phyloP scores from a whole-genome alignment of 2,797 vertebrate genomes.

The Rhinichthys osculus region DNA sequence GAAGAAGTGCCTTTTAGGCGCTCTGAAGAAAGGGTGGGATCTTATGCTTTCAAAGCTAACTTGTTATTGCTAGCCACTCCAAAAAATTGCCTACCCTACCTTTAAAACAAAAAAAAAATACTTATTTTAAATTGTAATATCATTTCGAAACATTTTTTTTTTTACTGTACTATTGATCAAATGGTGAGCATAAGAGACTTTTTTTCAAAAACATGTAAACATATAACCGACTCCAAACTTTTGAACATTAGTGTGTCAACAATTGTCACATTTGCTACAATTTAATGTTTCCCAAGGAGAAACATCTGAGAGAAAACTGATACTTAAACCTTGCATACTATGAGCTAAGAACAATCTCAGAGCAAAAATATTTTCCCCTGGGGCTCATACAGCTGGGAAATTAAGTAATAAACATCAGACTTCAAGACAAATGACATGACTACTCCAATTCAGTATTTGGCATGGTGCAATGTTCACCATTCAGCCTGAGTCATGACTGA shows the following conservation, averaged over 20 bases:
- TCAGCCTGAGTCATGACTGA: conserved; percentile 21
- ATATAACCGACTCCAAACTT: no score
- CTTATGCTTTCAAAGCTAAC: no score
- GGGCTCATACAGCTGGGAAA: neutral
- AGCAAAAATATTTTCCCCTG: conserved; percentile 4
- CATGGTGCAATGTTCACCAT: conserved; percentile 1
- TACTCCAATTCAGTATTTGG: neutral
- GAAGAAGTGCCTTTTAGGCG: no score
- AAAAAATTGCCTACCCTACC: no score
- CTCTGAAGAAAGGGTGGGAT: no score
- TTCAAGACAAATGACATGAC: conserved; percentile 25
- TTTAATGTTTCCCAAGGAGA: neutral
- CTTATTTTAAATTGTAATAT: no score
- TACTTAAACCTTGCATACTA: neutral
- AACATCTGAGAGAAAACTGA: neutral
- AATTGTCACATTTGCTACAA: neutral
- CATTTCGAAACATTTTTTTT: no score
- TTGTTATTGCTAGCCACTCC: no score
- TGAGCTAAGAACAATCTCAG: neutral
- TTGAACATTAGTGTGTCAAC: neutral
- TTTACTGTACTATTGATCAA: no score
- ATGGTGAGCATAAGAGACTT: no score
- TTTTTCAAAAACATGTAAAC: no score
- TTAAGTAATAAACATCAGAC: conserved; percentile 11
- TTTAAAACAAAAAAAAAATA: no score